A percentile compares a stretch with the other conserved stretches of the same genome.
These are phyloP conservation scores for Oligia latruncula DNA, from an alignment of 2,888 invertebrate genomes.

Conservation along the genomic window DNA sequence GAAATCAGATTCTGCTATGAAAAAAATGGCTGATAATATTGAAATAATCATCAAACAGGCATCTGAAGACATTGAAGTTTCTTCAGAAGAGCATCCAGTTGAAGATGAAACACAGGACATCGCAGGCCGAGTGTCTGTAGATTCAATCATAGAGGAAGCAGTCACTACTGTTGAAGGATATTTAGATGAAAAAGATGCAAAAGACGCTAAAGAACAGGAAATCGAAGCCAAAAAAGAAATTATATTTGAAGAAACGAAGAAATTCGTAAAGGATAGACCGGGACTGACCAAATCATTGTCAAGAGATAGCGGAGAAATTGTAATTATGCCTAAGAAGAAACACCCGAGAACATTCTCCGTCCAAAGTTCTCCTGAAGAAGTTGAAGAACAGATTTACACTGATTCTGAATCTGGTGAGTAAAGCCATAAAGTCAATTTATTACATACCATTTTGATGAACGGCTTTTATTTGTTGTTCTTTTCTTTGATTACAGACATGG, in stretches of 20 bases:
- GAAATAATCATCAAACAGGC: constrained; percentile 89
- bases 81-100: constrained; percentile 81
- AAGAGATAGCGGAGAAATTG: constrained; percentile 86
- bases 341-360: constrained; percentile 87
- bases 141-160: constrained; percentile 87
- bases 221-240: constrained; percentile 78
- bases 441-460: not conserved
- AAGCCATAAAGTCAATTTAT: not conserved
- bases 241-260: constrained; percentile 79
- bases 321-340: constrained; percentile 88
- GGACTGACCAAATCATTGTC: constrained; percentile 87
- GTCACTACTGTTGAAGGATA: constrained; percentile 85
- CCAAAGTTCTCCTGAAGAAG: constrained; percentile 89
- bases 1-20: constrained; percentile 88
- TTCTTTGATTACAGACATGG: constrained; percentile 83
- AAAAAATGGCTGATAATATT: constrained; percentile 89
- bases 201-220: constrained; percentile 75
- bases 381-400: constrained; percentile 89
- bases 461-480: not conserved
- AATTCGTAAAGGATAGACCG: constrained; percentile 81
- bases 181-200: constrained; percentile 76
- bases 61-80: constrained; percentile 86
- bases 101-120: constrained; percentile 77
- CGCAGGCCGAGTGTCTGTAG: constrained; percentile 84
- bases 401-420: constrained; percentile 88